A percentile compares a stretch with the other conserved stretches of the same genome.
Evolutionary conservation across 2,888 invertebrate species (phyloP).

Genomic region (Allolobophora icterica): DNA sequence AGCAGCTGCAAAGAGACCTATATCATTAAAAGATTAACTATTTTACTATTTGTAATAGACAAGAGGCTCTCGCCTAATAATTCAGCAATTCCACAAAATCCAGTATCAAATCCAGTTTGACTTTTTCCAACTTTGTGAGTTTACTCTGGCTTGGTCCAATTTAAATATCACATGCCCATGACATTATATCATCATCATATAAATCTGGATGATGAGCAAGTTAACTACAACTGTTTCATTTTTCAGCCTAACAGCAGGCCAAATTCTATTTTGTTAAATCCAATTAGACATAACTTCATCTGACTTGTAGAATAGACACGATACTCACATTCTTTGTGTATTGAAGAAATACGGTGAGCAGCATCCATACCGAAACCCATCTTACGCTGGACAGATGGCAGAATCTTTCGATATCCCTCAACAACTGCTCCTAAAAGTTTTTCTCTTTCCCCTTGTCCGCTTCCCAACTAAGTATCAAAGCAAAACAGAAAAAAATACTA

Average conservation of each 20-base stretch:
- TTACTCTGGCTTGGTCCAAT: not conserved
- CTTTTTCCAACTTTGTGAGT: too few relatives aligned
- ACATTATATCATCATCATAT: not conserved
- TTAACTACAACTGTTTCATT: not conserved
- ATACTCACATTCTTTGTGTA: not conserved
- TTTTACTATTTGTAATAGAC: too few relatives aligned
- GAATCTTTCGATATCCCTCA: slow-evolving; percentile 67
- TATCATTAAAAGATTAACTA: too few relatives aligned
- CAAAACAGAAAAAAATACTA: not conserved
- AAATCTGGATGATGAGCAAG: not conserved
- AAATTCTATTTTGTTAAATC: not conserved
- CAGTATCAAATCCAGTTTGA: too few relatives aligned
- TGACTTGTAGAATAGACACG: slow-evolving; percentile 34
- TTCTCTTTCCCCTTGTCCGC: slow-evolving; percentile 50
- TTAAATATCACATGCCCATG: not conserved
- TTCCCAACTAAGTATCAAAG: not conserved
- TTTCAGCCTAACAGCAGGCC: not conserved
- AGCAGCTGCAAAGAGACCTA: too few relatives aligned
- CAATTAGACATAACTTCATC: not conserved
- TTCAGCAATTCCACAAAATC: too few relatives aligned
- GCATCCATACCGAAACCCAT: slow-evolving; percentile 49
- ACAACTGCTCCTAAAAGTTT: slow-evolving; percentile 70
- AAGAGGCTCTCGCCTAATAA: too few relatives aligned
- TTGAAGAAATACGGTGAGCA: not conserved
- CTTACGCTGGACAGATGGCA: slow-evolving; percentile 68